Evolutionary conservation across 2,797 vertebrate species (phyloP), one percentile per base, ranked within the genome.

Genomic region (Trematomus bernacchii): DNA sequence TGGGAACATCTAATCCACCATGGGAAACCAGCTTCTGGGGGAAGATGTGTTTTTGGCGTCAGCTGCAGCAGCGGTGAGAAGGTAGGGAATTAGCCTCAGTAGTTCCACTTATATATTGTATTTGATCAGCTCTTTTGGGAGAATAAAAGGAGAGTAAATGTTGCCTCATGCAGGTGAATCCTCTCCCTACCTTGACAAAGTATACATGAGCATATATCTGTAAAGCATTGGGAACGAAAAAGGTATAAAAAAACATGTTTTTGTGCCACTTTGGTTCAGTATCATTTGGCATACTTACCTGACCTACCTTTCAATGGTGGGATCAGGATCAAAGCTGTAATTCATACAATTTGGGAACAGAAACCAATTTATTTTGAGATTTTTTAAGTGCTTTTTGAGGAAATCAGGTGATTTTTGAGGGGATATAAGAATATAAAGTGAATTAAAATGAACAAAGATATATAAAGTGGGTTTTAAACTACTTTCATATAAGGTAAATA

Each of bases 1-100:
- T 93, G 87, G 93, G 91, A 93, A 96, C 92, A 98, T 99, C 98
- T 99, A 99, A 97, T 97, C 97, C 98, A 99, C 98, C 98, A 99
- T 79, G 93, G 96, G 98, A 98, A 99, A 99, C 96, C 98, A 99
- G 98, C 95, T 96, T 98, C 98, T 96, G 96, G 96, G 94, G 94
- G 96, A 96, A 97, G 96, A 92, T 73, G 43, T 57, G 40, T 44
- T 71, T 54, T 71, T 18, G 52, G 19, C 65, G 52, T 43, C 73
- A 75, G 77, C 83, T 87, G 74, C 73, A 75, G 77, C 83, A 87
- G 74, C 53, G 37, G 66, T 79, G 83, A 87, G 66, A 43, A 61
- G 40, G 33, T 7, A 9, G 33, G 33, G 33, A 9, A 9, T 15
- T 1, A 15, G 3, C 46, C n/a, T 59, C 30, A 23, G 14, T 30